phyloP scores from a whole-genome alignment of 2,888 invertebrate genomes.

The Orchesellides sinensis region DNA sequence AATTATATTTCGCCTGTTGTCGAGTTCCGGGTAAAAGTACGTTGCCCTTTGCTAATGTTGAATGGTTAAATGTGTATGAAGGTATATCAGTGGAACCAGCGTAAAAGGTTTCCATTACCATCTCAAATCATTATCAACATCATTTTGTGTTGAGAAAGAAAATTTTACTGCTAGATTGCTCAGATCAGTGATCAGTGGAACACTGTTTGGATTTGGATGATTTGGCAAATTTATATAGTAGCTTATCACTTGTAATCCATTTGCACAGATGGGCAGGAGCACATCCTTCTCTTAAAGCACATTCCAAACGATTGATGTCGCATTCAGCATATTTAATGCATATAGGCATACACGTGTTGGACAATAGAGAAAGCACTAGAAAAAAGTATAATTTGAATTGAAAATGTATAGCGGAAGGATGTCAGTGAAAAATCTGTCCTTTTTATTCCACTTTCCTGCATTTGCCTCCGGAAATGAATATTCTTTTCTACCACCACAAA shows the following conservation, averaged over 20 bases:
- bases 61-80: too few relatives aligned
- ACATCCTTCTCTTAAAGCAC: not conserved
- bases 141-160: too few relatives aligned
- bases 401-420: not conserved
- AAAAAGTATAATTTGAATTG: not conserved
- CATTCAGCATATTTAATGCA: not conserved
- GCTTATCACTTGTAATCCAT: not conserved
- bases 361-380: not conserved
- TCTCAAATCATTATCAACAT: too few relatives aligned
- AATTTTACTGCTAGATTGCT: too few relatives aligned
- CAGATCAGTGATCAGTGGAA: not conserved
- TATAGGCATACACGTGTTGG: not conserved
- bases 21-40: too few relatives aligned
- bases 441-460: conserved; percentile 9
- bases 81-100: too few relatives aligned
- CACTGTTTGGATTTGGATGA: not conserved
- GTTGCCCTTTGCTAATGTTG: too few relatives aligned
- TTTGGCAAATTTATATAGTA: not conserved
- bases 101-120: too few relatives aligned
- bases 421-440: conserved; percentile 16
- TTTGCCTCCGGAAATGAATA: not conserved
- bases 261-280: not conserved
- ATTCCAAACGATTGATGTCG: not conserved
- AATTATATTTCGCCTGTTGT: too few relatives aligned
- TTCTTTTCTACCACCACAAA: not conserved